Evolutionary conservation across 2,888 invertebrate species (phyloP).

Genomic region (Holacanthella duospinosa): DNA sequence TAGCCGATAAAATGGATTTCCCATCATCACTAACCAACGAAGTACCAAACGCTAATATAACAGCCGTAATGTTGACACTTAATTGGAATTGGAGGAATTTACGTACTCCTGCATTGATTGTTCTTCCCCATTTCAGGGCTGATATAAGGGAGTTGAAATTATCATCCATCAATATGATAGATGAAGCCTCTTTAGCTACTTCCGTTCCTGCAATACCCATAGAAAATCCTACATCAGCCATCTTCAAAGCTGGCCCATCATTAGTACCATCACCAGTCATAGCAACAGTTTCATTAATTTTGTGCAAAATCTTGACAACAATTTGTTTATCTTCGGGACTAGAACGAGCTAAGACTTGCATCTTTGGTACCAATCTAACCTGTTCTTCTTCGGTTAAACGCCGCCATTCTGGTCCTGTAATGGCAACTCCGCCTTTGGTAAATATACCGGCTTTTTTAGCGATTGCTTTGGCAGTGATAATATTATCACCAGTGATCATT

Average conservation of each 20-base stretch:
- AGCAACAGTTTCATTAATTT: slow-evolving; percentile 90
- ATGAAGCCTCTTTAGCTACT: slow-evolving; percentile 98
- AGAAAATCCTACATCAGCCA: slow-evolving; percentile 96
- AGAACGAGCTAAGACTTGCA: slow-evolving; percentile 89
- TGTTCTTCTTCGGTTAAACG: slow-evolving; percentile 81
- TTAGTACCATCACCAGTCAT: slow-evolving; percentile 98
- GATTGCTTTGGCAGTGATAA: slow-evolving; percentile 96
- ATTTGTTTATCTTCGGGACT: slow-evolving; percentile 99
- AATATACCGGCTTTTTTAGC: slow-evolving; percentile 94
- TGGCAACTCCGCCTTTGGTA: slow-evolving; percentile 73
- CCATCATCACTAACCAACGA: background rate
- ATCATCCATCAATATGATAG: slow-evolving; percentile 97
- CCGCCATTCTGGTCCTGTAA: slow-evolving; percentile 97
- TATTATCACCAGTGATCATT: slow-evolving; percentile 99
- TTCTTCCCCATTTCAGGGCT: slow-evolving; percentile 99
- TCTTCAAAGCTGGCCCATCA: slow-evolving; percentile 94
- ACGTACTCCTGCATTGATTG: slow-evolving; percentile 98
- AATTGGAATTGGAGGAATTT: slow-evolving; percentile 99
- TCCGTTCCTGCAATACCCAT: slow-evolving; percentile 99
- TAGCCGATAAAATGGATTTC: slow-evolving; percentile 42
- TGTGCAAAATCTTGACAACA: slow-evolving; percentile 66
- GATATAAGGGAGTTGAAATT: slow-evolving; percentile 99
- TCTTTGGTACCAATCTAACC: slow-evolving; percentile 93
- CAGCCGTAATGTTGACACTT: slow-evolving; percentile 97
- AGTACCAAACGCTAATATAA: slow-evolving; percentile 86